Evolutionary conservation across 1,140 invertebrate species (phyloP).

Genomic region (Tetragonula clypearis): DNA sequence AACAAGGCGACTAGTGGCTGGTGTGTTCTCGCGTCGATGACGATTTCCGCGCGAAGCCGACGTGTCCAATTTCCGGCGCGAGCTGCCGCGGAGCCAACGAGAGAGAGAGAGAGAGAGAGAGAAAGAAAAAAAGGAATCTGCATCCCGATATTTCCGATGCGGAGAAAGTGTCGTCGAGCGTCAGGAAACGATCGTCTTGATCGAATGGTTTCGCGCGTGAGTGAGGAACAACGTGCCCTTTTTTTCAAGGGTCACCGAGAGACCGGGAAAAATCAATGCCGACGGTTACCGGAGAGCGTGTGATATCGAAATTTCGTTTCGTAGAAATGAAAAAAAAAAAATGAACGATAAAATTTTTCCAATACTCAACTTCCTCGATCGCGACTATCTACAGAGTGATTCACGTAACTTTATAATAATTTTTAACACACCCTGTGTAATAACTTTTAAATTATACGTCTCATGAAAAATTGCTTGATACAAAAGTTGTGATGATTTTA

Average conservation of each 20-base stretch:
- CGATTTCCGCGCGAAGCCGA: background rate
- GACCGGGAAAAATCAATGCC: background rate
- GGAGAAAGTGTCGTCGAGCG: background rate
- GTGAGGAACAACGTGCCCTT: background rate
- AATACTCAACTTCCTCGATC: too few species aligned
- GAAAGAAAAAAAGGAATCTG: background rate
- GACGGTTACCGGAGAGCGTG: background rate
- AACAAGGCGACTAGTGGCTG: too few species aligned
- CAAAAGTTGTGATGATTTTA: too few species aligned
- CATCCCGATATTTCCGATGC: conserved; percentile 13
- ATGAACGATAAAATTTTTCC: too few species aligned
- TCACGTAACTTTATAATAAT: too few species aligned
- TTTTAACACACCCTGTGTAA: too few species aligned
- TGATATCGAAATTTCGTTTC: too few species aligned
- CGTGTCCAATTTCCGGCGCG: conserved; percentile 16
- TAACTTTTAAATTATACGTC: too few species aligned
- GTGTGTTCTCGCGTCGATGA: background rate
- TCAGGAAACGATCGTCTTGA: conserved; percentile 8
- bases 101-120: background rate
- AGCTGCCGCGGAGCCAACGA: too few species aligned
- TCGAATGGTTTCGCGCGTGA: background rate
- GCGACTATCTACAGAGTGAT: too few species aligned
- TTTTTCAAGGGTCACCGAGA: too few species aligned
- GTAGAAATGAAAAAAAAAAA: background rate
- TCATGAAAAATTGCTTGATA: too few species aligned